Evolutionary conservation across 2,888 invertebrate species (phyloP), one percentile per base, ranked within the genome.

Genomic region (Rhogogaster chlorosoma): DNA sequence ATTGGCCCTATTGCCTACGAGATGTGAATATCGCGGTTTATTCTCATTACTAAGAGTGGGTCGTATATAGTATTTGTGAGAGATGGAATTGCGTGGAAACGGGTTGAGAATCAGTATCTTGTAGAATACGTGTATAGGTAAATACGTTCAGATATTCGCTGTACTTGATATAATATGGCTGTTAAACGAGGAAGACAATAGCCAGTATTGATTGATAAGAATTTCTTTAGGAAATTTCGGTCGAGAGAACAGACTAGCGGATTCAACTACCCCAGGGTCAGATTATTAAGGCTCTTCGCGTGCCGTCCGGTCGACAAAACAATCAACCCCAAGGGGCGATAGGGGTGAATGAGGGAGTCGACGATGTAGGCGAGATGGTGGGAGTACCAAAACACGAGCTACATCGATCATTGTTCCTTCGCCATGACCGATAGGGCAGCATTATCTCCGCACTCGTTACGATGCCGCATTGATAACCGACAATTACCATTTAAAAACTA

Each of bases 361-460:
- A 80, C 71, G 83, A 71, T 53, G 78, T 38, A 36, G 53, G 45
- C 36, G 73, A 78, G 71, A 80, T 84, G 83, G 85, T 61, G 77
- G 82, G 87, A 84, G 89, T 91, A 91, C 90, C 92, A 91, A 91
- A 92, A 91, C 91, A 87, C 88, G 86, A 87, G 88, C 87, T 90
- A 91, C 91, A 93, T 93, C 93, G 92, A 93, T 93, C 93, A 93
- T 93, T 91, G 93, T 93, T 93, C 87, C 89, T 89, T 88, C 86
- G 89, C 88, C 88, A 91, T 92, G 93, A 92, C 92, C 92, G 93
- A 93, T 93, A 91, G 91, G 90, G 88, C 89, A 88, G 90, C 90
- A 92, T 92, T 93, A 93, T 93, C 93, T 92, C 90, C 90, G 91
- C 91, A 92, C 93, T 93, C 92, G 91, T 93, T 93, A 92, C 92